These are phyloP conservation scores for Pogonophryne albipinna DNA, from an alignment of 2,797 vertebrate species.

Conservation along the genomic window DNA sequence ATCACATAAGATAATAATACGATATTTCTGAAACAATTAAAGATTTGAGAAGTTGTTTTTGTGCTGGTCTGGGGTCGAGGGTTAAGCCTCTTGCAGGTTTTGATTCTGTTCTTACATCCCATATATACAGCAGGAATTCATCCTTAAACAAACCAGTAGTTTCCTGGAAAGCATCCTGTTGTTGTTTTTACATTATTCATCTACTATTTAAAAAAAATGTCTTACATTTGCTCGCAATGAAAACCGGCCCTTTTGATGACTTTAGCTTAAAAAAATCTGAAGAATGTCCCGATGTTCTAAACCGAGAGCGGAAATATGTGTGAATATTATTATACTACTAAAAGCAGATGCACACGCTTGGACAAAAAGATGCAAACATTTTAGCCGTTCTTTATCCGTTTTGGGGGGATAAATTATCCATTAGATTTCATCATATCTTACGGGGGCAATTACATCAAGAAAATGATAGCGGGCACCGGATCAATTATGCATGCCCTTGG, in stretches of 20 bases:
- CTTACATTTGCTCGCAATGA: not conserved
- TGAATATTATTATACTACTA: constrained; percentile 10
- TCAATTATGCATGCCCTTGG: constrained; percentile 99
- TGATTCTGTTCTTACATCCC: not conserved
- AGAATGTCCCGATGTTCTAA: not conserved
- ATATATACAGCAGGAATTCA: too few species aligned
- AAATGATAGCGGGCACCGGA: constrained; percentile 96
- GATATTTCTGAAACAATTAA: too few species aligned
- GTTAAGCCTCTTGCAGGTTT: not conserved
- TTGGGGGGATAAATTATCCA: constrained; percentile 95
- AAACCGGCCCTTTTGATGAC: not conserved
- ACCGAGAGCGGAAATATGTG: not conserved
- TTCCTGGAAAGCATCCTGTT: not conserved
- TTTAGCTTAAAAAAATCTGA: not conserved
- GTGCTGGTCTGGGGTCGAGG: too few species aligned
- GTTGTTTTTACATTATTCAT: not conserved
- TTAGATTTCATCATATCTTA: constrained; percentile 99
- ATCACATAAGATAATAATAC: too few species aligned
- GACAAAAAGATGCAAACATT: constrained; percentile 66
- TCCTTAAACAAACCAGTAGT: not conserved
- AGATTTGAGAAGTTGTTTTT: too few species aligned
- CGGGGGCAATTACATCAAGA: constrained; percentile 99
- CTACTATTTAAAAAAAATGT: not conserved
- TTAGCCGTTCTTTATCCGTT: constrained; percentile 88
- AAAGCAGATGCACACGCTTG: constrained; percentile 14